Conservation (phyloP, 2,113 vertebrate species). For the Formicarius rufipectus region DNA sequence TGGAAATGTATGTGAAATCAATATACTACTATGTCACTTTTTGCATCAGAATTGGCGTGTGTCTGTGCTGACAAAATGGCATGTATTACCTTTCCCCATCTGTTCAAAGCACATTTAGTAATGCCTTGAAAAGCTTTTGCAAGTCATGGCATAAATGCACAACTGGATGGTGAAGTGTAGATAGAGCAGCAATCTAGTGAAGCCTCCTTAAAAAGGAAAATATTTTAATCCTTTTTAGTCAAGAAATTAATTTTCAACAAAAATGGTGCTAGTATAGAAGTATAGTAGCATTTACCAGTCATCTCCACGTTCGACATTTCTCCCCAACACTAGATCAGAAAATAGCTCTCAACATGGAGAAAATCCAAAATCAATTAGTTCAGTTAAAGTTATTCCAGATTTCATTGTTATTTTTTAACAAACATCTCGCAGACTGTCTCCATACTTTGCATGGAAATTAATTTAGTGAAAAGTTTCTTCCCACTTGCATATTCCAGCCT, state of each 20-base stretch:
- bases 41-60: slow-evolving; percentile 56
- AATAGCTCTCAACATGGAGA: slow-evolving; percentile 62
- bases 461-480: slow-evolving; percentile 13
- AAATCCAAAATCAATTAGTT: slow-evolving; percentile 74
- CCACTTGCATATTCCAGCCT: neutral
- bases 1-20: slow-evolving; percentile 64
- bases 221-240: slow-evolving; percentile 70
- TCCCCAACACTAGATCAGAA: slow-evolving; percentile 32
- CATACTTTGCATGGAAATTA: slow-evolving; percentile 37
- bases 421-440: slow-evolving; percentile 37
- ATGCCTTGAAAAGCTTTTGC: slow-evolving; percentile 53
- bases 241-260: slow-evolving; percentile 71
- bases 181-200: slow-evolving; percentile 50
- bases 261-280: neutral
- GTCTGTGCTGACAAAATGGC: slow-evolving; percentile 65
- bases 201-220: slow-evolving; percentile 63
- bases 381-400: slow-evolving; percentile 65
- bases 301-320: slow-evolving; percentile 59
- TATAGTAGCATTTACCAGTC: slow-evolving; percentile 58
- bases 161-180: slow-evolving; percentile 28
- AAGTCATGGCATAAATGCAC: slow-evolving; percentile 46
- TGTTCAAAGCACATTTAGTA: slow-evolving; percentile 52
- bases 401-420: slow-evolving; percentile 63
- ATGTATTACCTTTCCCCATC: slow-evolving; percentile 66
- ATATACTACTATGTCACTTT: slow-evolving; percentile 48